Evolutionary conservation across 2,797 vertebrate genomes (phyloP), one percentile per base, ranked within the genome.

Genomic region (Aselliscus stoliczkanus): DNA sequence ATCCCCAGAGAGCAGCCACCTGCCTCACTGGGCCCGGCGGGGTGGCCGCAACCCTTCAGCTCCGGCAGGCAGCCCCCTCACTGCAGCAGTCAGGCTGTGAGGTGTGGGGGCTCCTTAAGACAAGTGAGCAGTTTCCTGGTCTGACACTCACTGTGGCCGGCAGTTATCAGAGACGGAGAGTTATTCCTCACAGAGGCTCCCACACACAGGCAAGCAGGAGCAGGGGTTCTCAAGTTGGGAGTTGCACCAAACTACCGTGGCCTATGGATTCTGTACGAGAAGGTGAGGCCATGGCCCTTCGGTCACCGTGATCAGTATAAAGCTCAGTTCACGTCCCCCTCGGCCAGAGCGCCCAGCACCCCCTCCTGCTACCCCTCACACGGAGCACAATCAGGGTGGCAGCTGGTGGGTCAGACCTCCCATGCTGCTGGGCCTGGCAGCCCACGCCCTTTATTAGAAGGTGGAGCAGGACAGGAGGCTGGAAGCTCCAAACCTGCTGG

Each of bases 301-400:
- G 47, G 31, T 29, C 37, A 31, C 50, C 11, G 4, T 4, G 12
- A 25, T 27, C 67, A 34, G 27, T 14, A 15, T 5, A 2, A 62
- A n/a, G 56, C 77, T 31, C 39, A 1, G 11, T 1, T 37, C 27
- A 12, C 0, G 0, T 11, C 13, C 54, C 17, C 42, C 56, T 34
- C 4, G 31, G 56, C 37, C 54, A n/a, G 47, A 11, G 23, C 7
- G 17, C 2, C 39, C 11, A 47, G 47, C 5, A 4, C 9, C 7
- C 37, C 44, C 44, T n/a, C 8, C 44, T 13, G 29, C 47, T 6
- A 5, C 7, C 13, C 21, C 21, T 5, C 42, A 44, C 10, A 31
- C 39, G 1, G 31, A 34, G 15, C 70, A 25, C 27, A 15, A 5
- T n/a, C 2, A 23, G 39, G n/a, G 37, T 11, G n/a, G 3, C 58